Percentiles rank a stretch among this genome's conserved stretches.
Evolutionary conservation across 2,888 invertebrate species (phyloP).

Genomic region (Willowsia nigromaculata): DNA sequence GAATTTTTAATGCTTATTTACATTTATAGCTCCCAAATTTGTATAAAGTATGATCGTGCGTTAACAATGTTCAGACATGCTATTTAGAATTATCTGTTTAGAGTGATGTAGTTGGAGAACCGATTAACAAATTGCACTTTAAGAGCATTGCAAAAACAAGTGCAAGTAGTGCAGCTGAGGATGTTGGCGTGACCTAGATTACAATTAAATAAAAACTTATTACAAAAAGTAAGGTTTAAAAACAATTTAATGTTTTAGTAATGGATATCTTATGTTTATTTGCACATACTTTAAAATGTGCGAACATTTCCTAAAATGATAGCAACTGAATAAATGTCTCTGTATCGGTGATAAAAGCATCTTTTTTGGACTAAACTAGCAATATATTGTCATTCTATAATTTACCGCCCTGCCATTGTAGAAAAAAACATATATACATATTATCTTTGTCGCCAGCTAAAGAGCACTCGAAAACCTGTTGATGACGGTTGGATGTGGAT

Average conservation of each 20-base stretch:
- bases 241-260: neutral
- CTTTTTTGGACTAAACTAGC: too few species aligned
- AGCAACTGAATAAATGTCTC: too few species aligned
- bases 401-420: too few species aligned
- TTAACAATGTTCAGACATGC: neutral
- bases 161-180: slow-evolving; percentile 32
- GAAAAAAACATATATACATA: too few species aligned
- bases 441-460: too few species aligned
- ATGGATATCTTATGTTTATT: neutral
- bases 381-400: too few species aligned
- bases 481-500: too few species aligned
- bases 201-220: neutral
- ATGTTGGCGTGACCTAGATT: neutral
- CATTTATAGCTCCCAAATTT: neutral
- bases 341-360: too few species aligned
- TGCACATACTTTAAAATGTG: neutral
- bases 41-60: neutral
- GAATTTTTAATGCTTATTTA: neutral
- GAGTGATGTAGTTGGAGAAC: neutral
- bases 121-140: slow-evolving; percentile 10
- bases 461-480: too few species aligned
- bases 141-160: neutral
- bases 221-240: neutral
- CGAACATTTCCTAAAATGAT: too few species aligned
- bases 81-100: neutral